Conservation (phyloP, 2,797 vertebrate species). For the Argya squamiceps region DNA sequence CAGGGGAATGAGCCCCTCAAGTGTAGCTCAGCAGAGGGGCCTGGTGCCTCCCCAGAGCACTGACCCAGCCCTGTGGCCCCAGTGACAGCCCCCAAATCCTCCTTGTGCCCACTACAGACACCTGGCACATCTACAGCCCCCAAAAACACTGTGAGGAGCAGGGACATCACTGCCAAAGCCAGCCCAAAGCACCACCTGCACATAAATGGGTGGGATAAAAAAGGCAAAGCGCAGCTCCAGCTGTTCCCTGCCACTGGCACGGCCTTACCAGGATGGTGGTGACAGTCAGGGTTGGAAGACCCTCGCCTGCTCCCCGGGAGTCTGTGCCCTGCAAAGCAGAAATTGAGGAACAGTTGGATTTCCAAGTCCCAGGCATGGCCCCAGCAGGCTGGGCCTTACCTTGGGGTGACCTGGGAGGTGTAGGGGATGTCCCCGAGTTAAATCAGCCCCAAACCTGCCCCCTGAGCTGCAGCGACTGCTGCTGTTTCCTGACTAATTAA, state of each 20-base stretch:
- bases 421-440: rapidly evolving
- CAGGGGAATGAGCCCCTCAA: rapidly evolving
- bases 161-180: rapidly evolving
- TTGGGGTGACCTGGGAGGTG: neutral
- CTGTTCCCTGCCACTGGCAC: rapidly evolving
- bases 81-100: neutral
- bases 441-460: neutral
- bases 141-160: rapidly evolving
- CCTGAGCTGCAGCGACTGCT: neutral
- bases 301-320: neutral
- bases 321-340: conserved; percentile 4
- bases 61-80: neutral
- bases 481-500: neutral
- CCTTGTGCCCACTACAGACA: neutral
- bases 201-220: rapidly evolving
- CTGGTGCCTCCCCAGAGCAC: neutral
- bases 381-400: neutral
- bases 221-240: neutral
- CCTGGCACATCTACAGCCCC: neutral
- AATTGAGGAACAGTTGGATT: neutral
- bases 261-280: conserved; percentile 86
- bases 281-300: conserved; percentile 75
- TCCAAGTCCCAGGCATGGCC: rapidly evolving
- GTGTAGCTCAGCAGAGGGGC: neutral
- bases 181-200: rapidly evolving